Percentiles rank a stretch among this genome's conserved stretches.
Evolutionary conservation across 2,888 invertebrate species (phyloP).

Genomic region (Dexiosoma caninum): DNA sequence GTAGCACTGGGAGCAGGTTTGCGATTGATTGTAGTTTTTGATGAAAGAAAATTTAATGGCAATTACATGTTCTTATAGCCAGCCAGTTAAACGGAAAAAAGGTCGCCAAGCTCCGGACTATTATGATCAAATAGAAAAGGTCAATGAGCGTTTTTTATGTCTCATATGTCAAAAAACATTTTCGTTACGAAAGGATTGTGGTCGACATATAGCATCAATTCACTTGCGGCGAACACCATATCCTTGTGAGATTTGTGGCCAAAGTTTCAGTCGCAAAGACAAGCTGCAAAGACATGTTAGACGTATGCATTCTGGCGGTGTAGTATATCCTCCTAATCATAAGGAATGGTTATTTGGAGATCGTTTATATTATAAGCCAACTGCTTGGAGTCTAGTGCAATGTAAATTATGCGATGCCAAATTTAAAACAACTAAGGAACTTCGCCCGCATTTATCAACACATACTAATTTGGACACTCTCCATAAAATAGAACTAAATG

Average conservation of each 20-base stretch:
- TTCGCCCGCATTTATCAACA: slow-evolving; percentile 69
- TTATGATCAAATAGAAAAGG: slow-evolving; percentile 55
- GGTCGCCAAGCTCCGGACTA: slow-evolving; percentile 66
- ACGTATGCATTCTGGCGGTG: slow-evolving; percentile 48
- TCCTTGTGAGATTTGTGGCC: slow-evolving; percentile 69
- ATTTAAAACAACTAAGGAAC: slow-evolving; percentile 67
- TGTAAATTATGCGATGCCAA: slow-evolving; percentile 73
- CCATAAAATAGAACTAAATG: slow-evolving; percentile 58
- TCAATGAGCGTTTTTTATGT: slow-evolving; percentile 69
- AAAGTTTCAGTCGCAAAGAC: slow-evolving; percentile 71
- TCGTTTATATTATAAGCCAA: slow-evolving; percentile 69
- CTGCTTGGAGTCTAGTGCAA: slow-evolving; percentile 68
- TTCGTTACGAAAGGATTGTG: slow-evolving; percentile 73
- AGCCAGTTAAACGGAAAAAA: slow-evolving; percentile 64
- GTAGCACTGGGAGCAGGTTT: neutral
- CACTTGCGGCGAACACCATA: slow-evolving; percentile 67
- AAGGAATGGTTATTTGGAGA: slow-evolving; percentile 71
- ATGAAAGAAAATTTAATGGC: neutral
- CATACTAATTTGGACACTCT: slow-evolving; percentile 66
- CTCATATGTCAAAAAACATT: slow-evolving; percentile 73
- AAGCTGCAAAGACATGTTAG: slow-evolving; percentile 70
- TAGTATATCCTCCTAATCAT: slow-evolving; percentile 66
- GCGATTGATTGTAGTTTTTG: neutral
- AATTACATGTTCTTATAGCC: neutral
- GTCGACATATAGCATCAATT: slow-evolving; percentile 71